These are phyloP conservation scores for Agapornis roseicollis DNA, from an alignment of 2,113 vertebrate species.

Conservation along the genomic window DNA sequence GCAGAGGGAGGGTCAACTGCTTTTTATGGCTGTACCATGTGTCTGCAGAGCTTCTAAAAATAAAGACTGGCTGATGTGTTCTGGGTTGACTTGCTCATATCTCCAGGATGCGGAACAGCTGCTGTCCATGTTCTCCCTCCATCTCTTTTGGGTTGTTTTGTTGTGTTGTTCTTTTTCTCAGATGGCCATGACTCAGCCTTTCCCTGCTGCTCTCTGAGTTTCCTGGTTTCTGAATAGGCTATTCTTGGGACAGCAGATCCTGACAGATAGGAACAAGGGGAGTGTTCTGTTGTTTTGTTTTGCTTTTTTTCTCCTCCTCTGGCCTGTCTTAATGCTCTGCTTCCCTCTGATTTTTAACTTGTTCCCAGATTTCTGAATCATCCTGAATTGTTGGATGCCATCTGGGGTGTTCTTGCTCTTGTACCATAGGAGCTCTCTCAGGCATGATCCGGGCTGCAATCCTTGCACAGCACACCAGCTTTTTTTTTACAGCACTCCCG, in stretches of 20 bases:
- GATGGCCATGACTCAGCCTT: conserved; percentile 38
- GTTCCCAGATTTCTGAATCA: neutral
- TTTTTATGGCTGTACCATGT: neutral
- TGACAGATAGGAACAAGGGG: conserved; percentile 13
- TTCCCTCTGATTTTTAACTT: neutral
- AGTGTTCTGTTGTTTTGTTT: neutral
- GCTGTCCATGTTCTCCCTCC: neutral
- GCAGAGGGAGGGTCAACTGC: neutral
- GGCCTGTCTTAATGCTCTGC: neutral
- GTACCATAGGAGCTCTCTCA: neutral
- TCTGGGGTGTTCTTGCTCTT: neutral
- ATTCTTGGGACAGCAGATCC: conserved; percentile 30
- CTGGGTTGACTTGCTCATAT: neutral
- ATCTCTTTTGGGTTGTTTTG: conserved; percentile 13
- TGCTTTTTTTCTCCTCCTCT: neutral
- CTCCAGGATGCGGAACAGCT: neutral
- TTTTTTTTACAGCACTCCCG: neutral
- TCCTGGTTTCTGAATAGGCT: conserved; percentile 41
- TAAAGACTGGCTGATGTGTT: neutral
- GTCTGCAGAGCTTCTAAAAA: conserved; percentile 11
- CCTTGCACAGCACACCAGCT: neutral
- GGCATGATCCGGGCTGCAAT: neutral
- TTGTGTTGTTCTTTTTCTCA: neutral
- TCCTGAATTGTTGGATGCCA: neutral
- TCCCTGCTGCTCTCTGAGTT: conserved; percentile 33